Evolutionary conservation across 2,797 vertebrate species (phyloP).

Genomic region (Aplochiton taeniatus): DNA sequence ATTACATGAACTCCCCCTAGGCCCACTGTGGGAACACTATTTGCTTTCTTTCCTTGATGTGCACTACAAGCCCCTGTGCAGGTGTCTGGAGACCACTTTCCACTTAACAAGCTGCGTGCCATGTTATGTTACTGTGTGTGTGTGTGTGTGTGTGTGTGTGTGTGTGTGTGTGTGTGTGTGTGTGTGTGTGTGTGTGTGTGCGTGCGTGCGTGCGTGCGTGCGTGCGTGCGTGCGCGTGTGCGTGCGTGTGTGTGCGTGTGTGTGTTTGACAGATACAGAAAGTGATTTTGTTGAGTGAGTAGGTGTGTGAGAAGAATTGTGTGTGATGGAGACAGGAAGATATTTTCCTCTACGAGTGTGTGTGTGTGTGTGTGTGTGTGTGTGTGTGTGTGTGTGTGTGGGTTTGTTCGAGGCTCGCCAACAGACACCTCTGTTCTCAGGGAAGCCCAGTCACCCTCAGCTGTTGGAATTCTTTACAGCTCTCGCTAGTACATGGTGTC

Average conservation of each 20-base stretch:
- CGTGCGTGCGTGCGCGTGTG: not conserved
- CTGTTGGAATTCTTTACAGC: conserved; percentile 6
- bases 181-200: not conserved
- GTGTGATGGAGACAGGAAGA: no score
- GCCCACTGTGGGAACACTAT: conserved; percentile 2
- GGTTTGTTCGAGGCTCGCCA: no score
- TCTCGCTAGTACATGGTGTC: not conserved
- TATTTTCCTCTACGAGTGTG: no score
- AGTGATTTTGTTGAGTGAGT: not conserved
- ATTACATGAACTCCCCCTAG: no score
- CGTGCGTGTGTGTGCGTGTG: not conserved
- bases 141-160: not conserved
- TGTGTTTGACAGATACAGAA: not conserved
- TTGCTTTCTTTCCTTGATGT: conserved; percentile 25
- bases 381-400: not conserved
- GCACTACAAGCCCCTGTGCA: not conserved
- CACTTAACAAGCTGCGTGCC: no score
- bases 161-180: not conserved
- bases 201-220: conserved; percentile 2
- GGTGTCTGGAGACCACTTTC: no score
- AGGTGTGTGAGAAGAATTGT: no score
- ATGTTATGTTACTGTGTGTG: not conserved
- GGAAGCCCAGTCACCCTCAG: not conserved
- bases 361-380: not conserved
- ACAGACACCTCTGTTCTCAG: not conserved